Conservation (phyloP, 1,140 invertebrate genomes). For the Lethocerus indicus region DNA sequence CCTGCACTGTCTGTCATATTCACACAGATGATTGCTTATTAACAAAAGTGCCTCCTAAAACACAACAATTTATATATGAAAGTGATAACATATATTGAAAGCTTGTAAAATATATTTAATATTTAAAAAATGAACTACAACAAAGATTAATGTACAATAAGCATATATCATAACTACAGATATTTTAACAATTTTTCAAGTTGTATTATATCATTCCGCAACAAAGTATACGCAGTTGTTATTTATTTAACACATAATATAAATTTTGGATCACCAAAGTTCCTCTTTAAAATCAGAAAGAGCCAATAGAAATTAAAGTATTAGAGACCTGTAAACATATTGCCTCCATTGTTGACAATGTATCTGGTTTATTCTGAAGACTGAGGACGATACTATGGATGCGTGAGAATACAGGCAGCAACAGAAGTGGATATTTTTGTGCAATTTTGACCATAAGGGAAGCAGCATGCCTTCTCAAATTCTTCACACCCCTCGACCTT, state of each 20-base stretch:
- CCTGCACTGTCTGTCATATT: slow-evolving; percentile 65
- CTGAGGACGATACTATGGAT: slow-evolving; percentile 54
- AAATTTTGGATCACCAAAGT: too few relatives aligned
- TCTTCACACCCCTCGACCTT: slow-evolving; percentile 56
- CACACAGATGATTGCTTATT: slow-evolving; percentile 76
- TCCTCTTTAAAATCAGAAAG: too few relatives aligned
- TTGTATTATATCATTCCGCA: neutral
- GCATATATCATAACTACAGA: neutral
- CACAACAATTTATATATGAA: neutral
- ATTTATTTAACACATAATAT: too few relatives aligned
- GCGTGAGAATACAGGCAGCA: slow-evolving; percentile 73
- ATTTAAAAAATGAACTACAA: neutral
- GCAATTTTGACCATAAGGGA: slow-evolving; percentile 79
- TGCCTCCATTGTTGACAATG: slow-evolving; percentile 68
- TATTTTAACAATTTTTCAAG: neutral
- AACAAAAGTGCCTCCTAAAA: slow-evolving; percentile 51
- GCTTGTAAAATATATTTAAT: neutral
- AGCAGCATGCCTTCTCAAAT: slow-evolving; percentile 72
- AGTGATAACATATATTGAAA: neutral
- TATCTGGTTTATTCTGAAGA: slow-evolving; percentile 40
- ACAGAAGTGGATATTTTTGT: slow-evolving; percentile 62
- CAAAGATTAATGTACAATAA: neutral
- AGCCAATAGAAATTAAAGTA: neutral
- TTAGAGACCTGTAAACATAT: slow-evolving; percentile 42
- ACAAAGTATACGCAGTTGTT: too few relatives aligned